Evolutionary conservation across 2,113 vertebrate species (phyloP).

Genomic region (Silurus asotus): DNA sequence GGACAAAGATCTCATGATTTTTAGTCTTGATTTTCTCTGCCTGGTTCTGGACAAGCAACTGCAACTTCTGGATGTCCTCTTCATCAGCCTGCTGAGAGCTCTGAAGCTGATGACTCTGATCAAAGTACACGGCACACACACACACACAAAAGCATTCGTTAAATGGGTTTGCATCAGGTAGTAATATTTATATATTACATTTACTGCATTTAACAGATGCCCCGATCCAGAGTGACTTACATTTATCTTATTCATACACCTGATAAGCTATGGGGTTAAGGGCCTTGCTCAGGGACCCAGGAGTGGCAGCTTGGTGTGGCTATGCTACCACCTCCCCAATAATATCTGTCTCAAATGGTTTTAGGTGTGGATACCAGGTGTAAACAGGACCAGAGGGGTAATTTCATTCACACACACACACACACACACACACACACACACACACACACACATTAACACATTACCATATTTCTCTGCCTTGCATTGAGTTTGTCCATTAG

Average conservation of each 20-base stretch:
- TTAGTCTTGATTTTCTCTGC: conserved; percentile 62
- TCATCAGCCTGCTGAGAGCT: conserved; percentile 57
- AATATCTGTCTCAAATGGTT: too few relatives aligned
- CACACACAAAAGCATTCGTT: conserved; percentile 32
- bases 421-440: background rate
- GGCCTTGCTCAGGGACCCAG: too few relatives aligned
- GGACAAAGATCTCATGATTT: conserved; percentile 70
- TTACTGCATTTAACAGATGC: too few relatives aligned
- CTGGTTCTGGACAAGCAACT: conserved; percentile 66
- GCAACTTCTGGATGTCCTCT: conserved; percentile 66
- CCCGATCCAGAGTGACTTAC: too few relatives aligned
- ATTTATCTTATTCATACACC: too few relatives aligned
- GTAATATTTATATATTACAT: background rate
- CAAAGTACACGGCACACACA: background rate
- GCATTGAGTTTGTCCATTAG: conserved; percentile 75
- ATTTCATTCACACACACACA: background rate
- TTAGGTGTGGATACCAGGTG: background rate
- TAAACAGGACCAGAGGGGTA: background rate
- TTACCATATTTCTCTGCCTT: conserved; percentile 75
- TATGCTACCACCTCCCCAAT: too few relatives aligned
- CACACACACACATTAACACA: background rate
- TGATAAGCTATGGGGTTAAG: too few relatives aligned
- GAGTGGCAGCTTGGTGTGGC: too few relatives aligned
- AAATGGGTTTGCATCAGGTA: background rate
- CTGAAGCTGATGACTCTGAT: conserved; percentile 76